phyloP scores from a whole-genome alignment of 2,888 invertebrate species.

The Pseudolycoriella hygida region DNA sequence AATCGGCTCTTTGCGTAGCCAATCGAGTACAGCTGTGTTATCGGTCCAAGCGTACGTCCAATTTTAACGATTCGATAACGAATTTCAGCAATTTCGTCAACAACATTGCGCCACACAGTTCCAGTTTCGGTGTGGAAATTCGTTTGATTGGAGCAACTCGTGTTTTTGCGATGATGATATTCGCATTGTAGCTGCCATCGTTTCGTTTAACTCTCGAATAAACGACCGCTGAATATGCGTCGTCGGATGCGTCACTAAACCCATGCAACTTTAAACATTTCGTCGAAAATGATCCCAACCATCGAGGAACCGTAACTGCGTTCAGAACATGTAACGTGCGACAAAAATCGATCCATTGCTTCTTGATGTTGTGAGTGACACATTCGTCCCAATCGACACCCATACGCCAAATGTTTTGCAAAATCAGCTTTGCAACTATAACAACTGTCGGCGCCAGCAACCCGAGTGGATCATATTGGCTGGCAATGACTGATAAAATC shows the following conservation, averaged over 20 bases:
- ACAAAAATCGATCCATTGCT: slow-evolving; percentile 7
- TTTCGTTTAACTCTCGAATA: background rate
- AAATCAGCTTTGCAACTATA: slow-evolving; percentile 9
- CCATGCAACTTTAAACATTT: background rate
- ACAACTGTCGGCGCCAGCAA: slow-evolving; percentile 10
- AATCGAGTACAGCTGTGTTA: background rate
- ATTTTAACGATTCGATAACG: background rate
- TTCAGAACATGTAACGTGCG: background rate
- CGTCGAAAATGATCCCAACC: background rate
- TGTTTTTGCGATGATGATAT: background rate
- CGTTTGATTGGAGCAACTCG: background rate
- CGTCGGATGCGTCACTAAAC: slow-evolving; percentile 2
- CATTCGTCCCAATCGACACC: slow-evolving; percentile 10
- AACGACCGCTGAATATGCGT: background rate
- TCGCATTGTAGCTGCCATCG: background rate
- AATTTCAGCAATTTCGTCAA: background rate
- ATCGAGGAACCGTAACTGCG: background rate
- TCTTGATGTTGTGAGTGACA: background rate
- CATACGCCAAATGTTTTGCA: slow-evolving; percentile 10
- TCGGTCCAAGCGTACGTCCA: background rate
- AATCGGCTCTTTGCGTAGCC: background rate
- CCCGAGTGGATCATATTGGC: slow-evolving; percentile 10
- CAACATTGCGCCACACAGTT: background rate
- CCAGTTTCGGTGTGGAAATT: background rate
- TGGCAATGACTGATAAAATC: slow-evolving; percentile 9